These are phyloP conservation scores for Gopherus evgoodei DNA, from an alignment of 2,113 vertebrate genomes.

Conservation along the genomic window DNA sequence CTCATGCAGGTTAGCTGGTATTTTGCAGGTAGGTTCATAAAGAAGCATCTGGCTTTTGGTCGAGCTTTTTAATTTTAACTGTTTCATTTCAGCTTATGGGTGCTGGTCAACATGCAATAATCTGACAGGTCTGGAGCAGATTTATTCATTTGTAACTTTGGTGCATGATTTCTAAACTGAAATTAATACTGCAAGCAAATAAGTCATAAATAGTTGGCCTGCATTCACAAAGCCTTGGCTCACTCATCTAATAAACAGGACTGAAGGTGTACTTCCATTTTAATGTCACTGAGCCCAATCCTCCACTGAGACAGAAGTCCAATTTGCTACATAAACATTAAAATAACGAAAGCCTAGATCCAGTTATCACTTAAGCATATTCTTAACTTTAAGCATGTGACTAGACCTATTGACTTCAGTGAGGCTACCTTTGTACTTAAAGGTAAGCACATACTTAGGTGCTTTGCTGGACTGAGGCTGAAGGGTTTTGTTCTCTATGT, in stretches of 20 bases:
- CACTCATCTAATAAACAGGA: not conserved
- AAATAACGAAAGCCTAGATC: not conserved
- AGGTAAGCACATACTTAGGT: not conserved
- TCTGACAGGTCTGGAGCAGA: constrained; percentile 26
- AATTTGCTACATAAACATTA: not conserved
- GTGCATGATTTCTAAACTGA: not conserved
- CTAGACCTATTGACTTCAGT: not conserved
- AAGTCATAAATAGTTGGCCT: not conserved
- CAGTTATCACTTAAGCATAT: not conserved
- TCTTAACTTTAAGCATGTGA: not conserved
- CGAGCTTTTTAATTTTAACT: constrained; percentile 34
- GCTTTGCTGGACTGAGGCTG: not conserved
- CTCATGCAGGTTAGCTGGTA: constrained; percentile 49
- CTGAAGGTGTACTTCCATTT: not conserved
- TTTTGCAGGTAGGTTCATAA: constrained; percentile 66
- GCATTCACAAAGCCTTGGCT: not conserved
- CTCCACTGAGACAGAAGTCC: not conserved
- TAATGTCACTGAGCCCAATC: not conserved
- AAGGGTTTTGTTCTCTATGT: not conserved
- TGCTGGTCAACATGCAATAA: not conserved
- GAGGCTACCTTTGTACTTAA: not conserved
- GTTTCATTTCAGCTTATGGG: constrained; percentile 48
- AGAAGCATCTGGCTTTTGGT: constrained; percentile 59
- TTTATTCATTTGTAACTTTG: constrained; percentile 1
- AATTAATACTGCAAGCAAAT: not conserved